These are phyloP conservation scores for Cataglyphis cursor DNA, from an alignment of 2,888 invertebrate species.

Conservation along the genomic window DNA sequence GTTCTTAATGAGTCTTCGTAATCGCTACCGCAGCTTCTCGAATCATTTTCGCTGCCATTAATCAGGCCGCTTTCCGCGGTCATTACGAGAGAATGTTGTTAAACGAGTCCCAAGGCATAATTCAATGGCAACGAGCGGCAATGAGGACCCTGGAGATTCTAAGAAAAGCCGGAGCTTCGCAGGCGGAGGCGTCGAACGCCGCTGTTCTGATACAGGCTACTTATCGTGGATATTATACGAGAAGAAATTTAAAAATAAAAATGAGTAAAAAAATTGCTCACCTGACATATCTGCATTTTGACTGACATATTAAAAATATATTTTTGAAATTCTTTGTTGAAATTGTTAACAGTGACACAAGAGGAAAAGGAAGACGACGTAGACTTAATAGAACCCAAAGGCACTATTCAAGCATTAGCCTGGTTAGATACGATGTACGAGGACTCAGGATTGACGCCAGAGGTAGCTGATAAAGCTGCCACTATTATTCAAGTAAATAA, in stretches of 20 bases:
- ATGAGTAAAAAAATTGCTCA: slow-evolving; percentile 63
- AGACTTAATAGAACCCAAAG: slow-evolving; percentile 58
- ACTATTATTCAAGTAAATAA: slow-evolving; percentile 80
- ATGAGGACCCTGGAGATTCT: slow-evolving; percentile 80
- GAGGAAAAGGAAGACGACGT: slow-evolving; percentile 46
- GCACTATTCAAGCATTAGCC: slow-evolving; percentile 78
- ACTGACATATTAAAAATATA: background rate
- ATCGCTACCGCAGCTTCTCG: background rate
- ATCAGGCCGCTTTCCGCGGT: slow-evolving; percentile 80
- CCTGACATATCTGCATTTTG: background rate
- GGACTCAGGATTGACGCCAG: slow-evolving; percentile 72
- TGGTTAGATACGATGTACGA: slow-evolving; percentile 81
- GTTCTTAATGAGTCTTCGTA: background rate
- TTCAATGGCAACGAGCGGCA: slow-evolving; percentile 82
- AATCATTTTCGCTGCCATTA: background rate
- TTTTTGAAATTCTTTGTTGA: background rate
- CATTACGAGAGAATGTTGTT: slow-evolving; percentile 80
- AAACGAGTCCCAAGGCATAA: slow-evolving; percentile 77
- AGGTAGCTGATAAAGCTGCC: slow-evolving; percentile 79
- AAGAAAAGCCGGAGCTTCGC: slow-evolving; percentile 78
- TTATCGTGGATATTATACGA: slow-evolving; percentile 79
- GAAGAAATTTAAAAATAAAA: slow-evolving; percentile 73
- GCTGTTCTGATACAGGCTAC: slow-evolving; percentile 78
- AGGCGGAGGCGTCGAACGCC: slow-evolving; percentile 76
- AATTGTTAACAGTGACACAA: background rate